A percentile compares a stretch with the other conserved stretches of the same genome.
Evolutionary conservation across 2,113 vertebrate species (phyloP).

Genomic region (Chlorodrepanis virens): DNA sequence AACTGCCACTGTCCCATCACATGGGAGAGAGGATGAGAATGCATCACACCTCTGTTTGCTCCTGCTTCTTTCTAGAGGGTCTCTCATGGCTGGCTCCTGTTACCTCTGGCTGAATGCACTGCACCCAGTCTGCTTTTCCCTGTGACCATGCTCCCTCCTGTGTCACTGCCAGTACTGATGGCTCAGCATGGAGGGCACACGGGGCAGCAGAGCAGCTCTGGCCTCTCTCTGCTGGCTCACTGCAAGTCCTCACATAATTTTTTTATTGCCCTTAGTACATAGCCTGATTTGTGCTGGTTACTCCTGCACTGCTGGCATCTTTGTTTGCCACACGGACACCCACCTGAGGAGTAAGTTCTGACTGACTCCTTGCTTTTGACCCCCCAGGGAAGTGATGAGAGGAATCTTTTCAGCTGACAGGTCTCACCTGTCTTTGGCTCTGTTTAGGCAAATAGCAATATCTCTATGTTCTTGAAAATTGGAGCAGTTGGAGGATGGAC

Average conservation of each 20-base stretch:
- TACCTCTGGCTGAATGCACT: neutral
- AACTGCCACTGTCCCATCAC: accelerated
- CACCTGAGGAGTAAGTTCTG: neutral
- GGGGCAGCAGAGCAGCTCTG: neutral
- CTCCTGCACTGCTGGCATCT: neutral
- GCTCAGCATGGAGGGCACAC: neutral
- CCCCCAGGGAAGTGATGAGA: neutral
- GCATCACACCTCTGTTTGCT: neutral
- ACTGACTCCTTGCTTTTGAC: neutral
- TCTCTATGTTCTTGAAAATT: neutral
- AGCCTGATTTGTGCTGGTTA: neutral
- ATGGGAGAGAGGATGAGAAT: neutral
- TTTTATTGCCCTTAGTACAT: neutral
- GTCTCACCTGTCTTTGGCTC: neutral
- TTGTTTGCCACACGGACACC: neutral
- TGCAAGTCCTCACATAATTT: neutral
- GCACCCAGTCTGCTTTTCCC: neutral
- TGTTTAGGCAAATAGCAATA: neutral
- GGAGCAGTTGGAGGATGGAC: neutral
- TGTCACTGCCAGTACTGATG: accelerated
- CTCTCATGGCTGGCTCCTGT: neutral
- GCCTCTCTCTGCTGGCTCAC: accelerated
- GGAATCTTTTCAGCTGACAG: neutral
- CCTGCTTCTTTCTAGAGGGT: neutral
- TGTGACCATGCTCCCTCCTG: accelerated